A percentile compares a stretch with the other conserved stretches of the same genome.
These are phyloP conservation scores for Pterocles burchelli DNA, from an alignment of 2,113 vertebrate genomes.

Conservation along the genomic window DNA sequence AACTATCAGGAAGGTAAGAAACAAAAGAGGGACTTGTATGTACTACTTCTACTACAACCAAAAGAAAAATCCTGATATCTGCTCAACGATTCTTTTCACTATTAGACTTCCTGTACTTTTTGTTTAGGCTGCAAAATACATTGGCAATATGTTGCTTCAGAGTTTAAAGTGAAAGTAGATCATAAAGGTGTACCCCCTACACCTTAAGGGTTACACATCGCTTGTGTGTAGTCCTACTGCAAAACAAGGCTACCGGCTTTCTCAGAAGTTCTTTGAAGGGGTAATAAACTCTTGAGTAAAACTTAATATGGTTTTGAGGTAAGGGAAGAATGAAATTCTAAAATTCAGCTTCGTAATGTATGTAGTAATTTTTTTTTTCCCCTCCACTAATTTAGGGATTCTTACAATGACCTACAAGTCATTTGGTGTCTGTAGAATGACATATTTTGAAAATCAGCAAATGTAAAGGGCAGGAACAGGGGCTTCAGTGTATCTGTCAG, in stretches of 20 bases:
- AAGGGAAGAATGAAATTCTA: background rate
- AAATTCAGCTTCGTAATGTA: background rate
- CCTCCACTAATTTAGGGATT: background rate
- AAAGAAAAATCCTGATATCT: background rate
- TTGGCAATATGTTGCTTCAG: background rate
- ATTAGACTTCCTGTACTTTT: background rate
- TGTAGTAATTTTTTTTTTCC: background rate
- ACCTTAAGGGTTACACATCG: background rate
- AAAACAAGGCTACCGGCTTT: background rate
- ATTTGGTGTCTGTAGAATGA: background rate
- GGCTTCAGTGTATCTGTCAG: background rate
- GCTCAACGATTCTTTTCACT: background rate
- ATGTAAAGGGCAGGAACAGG: background rate
- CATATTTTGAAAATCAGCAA: background rate
- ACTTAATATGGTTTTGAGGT: background rate
- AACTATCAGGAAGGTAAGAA: conserved; percentile 95
- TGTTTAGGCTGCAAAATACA: background rate
- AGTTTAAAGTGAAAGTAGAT: background rate
- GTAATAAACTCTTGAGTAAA: background rate
- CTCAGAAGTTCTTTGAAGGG: background rate
- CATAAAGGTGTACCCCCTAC: background rate
- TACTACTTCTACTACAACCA: background rate
- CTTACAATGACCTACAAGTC: background rate
- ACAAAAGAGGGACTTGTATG: background rate
- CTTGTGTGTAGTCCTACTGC: background rate